phyloP scores from a whole-genome alignment of 1,140 invertebrate species.

The Trichonephila clavata region DNA sequence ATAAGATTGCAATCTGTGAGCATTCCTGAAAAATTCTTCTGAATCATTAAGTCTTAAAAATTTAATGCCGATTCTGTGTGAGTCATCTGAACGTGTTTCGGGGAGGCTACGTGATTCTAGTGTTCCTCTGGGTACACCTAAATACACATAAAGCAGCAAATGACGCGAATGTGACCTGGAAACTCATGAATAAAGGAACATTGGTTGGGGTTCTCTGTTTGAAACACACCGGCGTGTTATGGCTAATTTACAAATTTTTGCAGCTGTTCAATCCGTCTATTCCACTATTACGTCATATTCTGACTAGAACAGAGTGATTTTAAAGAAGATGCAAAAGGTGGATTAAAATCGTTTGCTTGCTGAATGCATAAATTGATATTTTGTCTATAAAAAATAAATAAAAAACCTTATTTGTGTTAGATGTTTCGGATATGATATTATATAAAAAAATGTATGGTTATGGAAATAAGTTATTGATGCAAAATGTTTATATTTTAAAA shows the following conservation, averaged over 20 bases:
- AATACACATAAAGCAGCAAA: background rate
- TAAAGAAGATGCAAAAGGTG: background rate
- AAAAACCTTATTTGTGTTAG: background rate
- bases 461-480: background rate
- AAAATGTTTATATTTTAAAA: too few relatives aligned
- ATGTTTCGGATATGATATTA: background rate
- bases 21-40: background rate
- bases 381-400: too few relatives aligned
- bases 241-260: background rate
- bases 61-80: background rate
- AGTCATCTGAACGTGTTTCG: background rate
- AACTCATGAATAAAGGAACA: slow-evolving; percentile 24
- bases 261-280: background rate
- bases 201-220: background rate
- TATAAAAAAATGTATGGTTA: background rate
- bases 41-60: background rate
- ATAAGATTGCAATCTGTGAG: background rate
- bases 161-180: slow-evolving; percentile 14
- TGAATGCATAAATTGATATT: background rate
- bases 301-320: background rate
- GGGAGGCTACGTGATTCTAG: background rate
- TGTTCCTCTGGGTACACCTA: background rate
- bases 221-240: background rate
- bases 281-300: background rate
- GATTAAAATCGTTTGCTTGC: background rate